phyloP scores from a whole-genome alignment of 1,140 invertebrate species.

The Hestina assimilis region DNA sequence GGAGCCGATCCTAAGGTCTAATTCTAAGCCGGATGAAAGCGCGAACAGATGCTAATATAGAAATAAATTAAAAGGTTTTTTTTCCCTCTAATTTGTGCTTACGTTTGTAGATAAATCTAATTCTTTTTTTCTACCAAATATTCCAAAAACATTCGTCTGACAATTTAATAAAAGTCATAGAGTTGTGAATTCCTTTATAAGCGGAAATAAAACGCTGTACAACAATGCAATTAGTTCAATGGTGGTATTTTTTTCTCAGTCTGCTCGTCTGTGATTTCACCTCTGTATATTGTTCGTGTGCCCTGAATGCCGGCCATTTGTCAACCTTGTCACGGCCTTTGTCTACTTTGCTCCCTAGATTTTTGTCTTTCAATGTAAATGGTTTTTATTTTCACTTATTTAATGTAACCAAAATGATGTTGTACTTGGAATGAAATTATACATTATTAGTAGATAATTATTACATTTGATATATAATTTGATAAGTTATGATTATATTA shows the following conservation, averaged over 20 bases:
- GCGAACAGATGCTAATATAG: too few relatives aligned
- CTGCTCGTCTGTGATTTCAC: constrained; percentile 18
- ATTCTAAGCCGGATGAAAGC: too few relatives aligned
- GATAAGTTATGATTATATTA: too few relatives aligned
- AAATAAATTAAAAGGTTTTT: too few relatives aligned
- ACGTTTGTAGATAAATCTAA: too few relatives aligned
- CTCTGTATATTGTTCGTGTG: constrained; percentile 12
- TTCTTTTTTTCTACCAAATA: not conserved
- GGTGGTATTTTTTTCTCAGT: constrained; percentile 5
- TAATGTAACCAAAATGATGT: not conserved
- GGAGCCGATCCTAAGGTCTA: too few relatives aligned
- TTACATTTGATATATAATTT: too few relatives aligned
- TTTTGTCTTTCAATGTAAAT: constrained; percentile 14
- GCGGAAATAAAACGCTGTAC: constrained; percentile 2
- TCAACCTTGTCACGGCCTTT: constrained; percentile 23
- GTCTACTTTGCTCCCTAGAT: constrained; percentile 17
- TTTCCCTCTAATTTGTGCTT: too few relatives aligned
- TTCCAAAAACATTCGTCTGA: not conserved
- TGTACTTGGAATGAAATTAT: too few relatives aligned
- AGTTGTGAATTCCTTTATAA: constrained; percentile 5
- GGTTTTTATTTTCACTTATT: constrained; percentile 17
- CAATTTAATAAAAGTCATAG: constrained; percentile 5
- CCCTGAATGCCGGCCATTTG: constrained; percentile 20
- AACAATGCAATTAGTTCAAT: constrained; percentile 12
- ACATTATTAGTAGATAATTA: not conserved